Conservation (phyloP, 1,140 invertebrate genomes). For the Eriosoma lanigerum region DNA sequence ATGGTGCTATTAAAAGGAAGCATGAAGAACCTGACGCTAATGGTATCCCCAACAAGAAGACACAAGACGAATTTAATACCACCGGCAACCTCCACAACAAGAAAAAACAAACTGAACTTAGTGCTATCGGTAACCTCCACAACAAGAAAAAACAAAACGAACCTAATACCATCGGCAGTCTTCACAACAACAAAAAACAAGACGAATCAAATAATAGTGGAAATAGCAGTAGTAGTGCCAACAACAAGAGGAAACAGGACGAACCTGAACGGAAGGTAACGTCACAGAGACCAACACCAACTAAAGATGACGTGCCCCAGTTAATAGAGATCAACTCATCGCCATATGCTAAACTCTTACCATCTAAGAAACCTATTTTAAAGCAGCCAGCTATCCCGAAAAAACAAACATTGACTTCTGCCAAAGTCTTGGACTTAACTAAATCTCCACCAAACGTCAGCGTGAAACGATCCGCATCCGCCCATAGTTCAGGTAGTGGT, state of each 20-base stretch:
- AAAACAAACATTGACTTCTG: background rate
- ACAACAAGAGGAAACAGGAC: slow-evolving; percentile 7
- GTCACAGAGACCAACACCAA: background rate
- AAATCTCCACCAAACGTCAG: slow-evolving; percentile 29
- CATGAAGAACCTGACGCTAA: no score
- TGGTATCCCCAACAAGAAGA: no score
- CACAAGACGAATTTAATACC: no score
- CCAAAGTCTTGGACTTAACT: slow-evolving; percentile 25
- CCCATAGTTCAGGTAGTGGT: no score
- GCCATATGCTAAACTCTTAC: slow-evolving; percentile 42
- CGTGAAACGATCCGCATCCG: background rate
- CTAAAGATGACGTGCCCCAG: slow-evolving; percentile 42
- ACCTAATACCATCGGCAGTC: background rate
- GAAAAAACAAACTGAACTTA: no score
- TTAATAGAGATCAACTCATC: slow-evolving; percentile 51
- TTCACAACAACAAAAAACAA: background rate
- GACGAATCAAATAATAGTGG: background rate
- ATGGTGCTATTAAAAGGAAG: background rate
- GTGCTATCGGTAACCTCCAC: background rate
- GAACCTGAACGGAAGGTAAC: slow-evolving; percentile 12
- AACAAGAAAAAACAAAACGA: background rate
- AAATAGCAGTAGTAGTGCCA: background rate
- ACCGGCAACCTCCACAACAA: no score
- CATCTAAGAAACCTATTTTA: background rate
- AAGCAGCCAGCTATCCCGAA: slow-evolving; percentile 6